Base-by-base conservation (phyloP, 35 echinoderm and acorn worm species). In the Lytechinus variegatus region DNA sequence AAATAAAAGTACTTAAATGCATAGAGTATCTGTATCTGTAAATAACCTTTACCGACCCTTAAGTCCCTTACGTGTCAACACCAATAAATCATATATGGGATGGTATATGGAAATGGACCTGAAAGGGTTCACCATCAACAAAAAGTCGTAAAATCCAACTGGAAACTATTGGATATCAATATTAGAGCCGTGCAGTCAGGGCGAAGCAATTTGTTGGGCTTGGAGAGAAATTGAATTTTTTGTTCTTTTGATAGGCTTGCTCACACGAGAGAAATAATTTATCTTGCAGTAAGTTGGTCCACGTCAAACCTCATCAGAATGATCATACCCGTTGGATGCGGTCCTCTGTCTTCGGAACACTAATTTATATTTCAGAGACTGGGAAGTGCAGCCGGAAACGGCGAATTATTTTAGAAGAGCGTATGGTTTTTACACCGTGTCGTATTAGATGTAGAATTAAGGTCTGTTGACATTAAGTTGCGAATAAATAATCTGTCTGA, bases 181-280 rank as follows among this genome's bases (percentile, higher is more conserved):
- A 79, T 79, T 79, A 79, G 19, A 79, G 21, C 66, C 19, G n/a
- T 24, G 66, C 66, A 79, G 66, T 24, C 66, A n/a, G 16, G 66
- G 66, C 16, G 7, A 79, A 24, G 66, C 66, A 79, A 79, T 79
- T 79, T 79, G 19, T 79, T 1, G 66, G 66, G 66, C 66, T 79
- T 79, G 66, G 66, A 79, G 14, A 24, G 66, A 79, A 79, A 79
- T 79, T 79, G 16, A 79, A 27, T 79, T 79, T 71, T 79, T 79
- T n/a, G 66, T 79, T 79, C 14, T 8, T 79, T 79, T 79, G 66
- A 79, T n/a, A 24, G 66, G 19, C 66, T 19, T 16, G 66, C 16
- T 79, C 66, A 79, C 66, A 79, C 66, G 66, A 79, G 66, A 79
- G 66, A 79, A 79, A 79, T 79, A 79, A 79, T 79, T 79, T 16